phyloP scores from a whole-genome alignment of 1,140 invertebrate species.

The Heliconius nattereri region DNA sequence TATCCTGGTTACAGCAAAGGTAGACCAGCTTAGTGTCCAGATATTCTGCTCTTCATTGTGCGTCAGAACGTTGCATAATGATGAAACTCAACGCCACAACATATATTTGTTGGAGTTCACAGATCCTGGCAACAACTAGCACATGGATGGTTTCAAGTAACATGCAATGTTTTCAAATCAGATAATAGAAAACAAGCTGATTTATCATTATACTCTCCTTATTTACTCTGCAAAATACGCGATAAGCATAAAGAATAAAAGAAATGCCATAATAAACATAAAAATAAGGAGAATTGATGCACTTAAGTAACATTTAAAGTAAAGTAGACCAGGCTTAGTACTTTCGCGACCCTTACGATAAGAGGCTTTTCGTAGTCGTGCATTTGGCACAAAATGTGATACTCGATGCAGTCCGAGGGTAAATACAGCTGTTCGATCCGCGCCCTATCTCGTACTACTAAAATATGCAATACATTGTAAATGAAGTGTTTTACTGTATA shows the following conservation, averaged over 20 bases:
- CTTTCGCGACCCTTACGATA: slow-evolving; percentile 1
- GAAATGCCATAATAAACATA: background rate
- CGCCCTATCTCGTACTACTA: background rate
- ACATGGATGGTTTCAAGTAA: too few relatives aligned
- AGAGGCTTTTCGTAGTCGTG: slow-evolving; percentile 19
- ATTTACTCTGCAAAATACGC: background rate
- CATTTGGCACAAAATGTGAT: slow-evolving; percentile 34
- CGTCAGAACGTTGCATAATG: too few relatives aligned
- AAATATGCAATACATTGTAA: slow-evolving; percentile 1
- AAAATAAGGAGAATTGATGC: background rate
- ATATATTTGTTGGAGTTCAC: too few relatives aligned
- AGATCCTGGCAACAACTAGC: too few relatives aligned
- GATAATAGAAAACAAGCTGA: too few relatives aligned
- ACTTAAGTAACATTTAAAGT: background rate
- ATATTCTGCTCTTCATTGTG: too few relatives aligned
- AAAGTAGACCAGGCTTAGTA: slow-evolving; percentile 23
- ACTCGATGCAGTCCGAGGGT: slow-evolving; percentile 4
- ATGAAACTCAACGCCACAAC: too few relatives aligned
- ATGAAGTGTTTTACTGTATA: slow-evolving; percentile 16
- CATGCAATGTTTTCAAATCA: too few relatives aligned
- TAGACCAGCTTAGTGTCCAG: too few relatives aligned
- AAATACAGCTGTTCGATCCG: slow-evolving; percentile 29
- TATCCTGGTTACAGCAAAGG: too few relatives aligned
- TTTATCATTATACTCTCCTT: background rate
- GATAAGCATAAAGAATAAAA: background rate